A percentile compares a stretch with the other conserved stretches of the same genome.
These are phyloP conservation scores for Lypha dubia DNA, from an alignment of 2,888 invertebrate species.

Conservation along the genomic window DNA sequence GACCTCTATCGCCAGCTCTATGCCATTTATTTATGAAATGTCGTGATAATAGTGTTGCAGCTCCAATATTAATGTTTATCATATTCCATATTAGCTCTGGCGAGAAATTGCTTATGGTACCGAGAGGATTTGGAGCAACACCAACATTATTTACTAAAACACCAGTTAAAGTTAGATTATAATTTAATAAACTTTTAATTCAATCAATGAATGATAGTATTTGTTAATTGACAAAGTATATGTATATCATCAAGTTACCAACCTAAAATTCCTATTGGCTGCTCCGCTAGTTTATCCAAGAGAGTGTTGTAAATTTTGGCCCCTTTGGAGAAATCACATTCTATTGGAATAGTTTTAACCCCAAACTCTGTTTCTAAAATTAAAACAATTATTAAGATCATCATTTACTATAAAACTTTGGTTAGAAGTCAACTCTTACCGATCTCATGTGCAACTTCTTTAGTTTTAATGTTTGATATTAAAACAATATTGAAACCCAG, in stretches of 20 bases:
- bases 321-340: slow-evolving; percentile 91
- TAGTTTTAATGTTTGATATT: slow-evolving; percentile 89
- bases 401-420: slow-evolving; percentile 71
- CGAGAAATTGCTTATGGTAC: slow-evolving; percentile 88
- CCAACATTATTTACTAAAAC: slow-evolving; percentile 87
- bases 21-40: slow-evolving; percentile 91
- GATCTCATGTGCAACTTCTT: slow-evolving; percentile 88
- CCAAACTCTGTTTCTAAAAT: slow-evolving; percentile 84
- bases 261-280: slow-evolving; percentile 93
- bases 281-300: slow-evolving; percentile 87
- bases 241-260: slow-evolving; percentile 78
- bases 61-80: slow-evolving; percentile 93
- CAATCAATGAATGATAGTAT: not conserved
- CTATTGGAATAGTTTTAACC: slow-evolving; percentile 88
- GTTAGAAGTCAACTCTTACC: slow-evolving; percentile 82
- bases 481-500: slow-evolving; percentile 90
- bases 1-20: slow-evolving; percentile 87
- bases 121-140: slow-evolving; percentile 86
- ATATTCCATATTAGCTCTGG: slow-evolving; percentile 89
- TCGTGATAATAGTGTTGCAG: slow-evolving; percentile 92
- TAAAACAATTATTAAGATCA: too few species aligned
- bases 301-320: slow-evolving; percentile 88
- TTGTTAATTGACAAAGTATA: too few species aligned
- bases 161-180: not conserved
- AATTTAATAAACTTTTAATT: not conserved